phyloP scores from a whole-genome alignment of 2,113 vertebrate species.

The Nymphicus hollandicus region DNA sequence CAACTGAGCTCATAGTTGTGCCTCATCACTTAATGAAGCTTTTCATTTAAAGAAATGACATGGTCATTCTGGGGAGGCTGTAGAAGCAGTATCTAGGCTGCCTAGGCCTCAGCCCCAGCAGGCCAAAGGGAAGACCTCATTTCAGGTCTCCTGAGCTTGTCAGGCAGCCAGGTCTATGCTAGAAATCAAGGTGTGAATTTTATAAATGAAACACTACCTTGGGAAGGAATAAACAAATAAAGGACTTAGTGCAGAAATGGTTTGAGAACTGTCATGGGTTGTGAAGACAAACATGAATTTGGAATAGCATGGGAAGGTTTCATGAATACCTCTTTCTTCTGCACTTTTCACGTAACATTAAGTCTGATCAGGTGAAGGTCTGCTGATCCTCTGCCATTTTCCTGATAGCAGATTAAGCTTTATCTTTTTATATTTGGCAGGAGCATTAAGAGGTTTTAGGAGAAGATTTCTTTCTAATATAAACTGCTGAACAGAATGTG shows the following conservation, averaged over 20 bases:
- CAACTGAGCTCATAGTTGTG: background rate
- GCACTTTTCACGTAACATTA: background rate
- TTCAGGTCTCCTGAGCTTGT: background rate
- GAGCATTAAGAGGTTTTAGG: background rate
- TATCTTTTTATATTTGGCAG: background rate
- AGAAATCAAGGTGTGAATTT: background rate
- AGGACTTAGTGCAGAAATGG: background rate
- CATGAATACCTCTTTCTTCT: background rate
- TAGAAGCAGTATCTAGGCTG: background rate
- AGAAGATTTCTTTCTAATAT: background rate
- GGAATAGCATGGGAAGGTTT: background rate
- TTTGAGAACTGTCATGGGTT: background rate
- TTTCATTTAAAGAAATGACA: background rate
- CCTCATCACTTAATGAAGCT: background rate
- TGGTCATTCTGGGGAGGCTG: background rate
- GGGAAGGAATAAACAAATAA: background rate
- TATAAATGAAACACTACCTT: background rate
- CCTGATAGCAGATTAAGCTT: background rate
- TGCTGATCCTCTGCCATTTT: background rate
- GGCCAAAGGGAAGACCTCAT: background rate
- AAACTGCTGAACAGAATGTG: background rate
- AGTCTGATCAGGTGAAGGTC: background rate
- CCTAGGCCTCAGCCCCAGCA: background rate
- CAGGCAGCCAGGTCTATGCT: background rate
- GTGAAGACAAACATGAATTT: background rate